Percentiles rank a stretch among this genome's conserved stretches.
Conservation (phyloP, 1,140 invertebrate species). For the Ladona fulva region DNA sequence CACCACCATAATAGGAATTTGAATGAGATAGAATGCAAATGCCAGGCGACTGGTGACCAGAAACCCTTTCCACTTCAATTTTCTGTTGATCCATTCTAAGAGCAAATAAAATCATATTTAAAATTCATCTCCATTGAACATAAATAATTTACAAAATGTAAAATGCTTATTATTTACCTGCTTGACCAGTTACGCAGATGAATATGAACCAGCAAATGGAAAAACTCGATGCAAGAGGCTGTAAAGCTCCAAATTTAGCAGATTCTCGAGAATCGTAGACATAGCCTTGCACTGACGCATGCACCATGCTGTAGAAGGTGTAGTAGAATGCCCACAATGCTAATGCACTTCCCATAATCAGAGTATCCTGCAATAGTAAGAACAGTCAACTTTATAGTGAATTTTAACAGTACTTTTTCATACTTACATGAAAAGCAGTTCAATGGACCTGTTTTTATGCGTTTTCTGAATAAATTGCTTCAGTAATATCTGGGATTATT, state of each 20-base stretch:
- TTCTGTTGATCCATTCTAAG: constrained; percentile 39
- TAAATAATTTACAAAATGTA: not conserved
- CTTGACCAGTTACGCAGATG: constrained; percentile 47
- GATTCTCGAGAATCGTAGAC: constrained; percentile 49
- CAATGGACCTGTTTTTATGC: too few relatives aligned
- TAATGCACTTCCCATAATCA: not conserved
- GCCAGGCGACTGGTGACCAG: constrained; percentile 50
- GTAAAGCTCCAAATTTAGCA: constrained; percentile 52
- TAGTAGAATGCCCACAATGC: not conserved
- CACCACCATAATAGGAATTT: constrained; percentile 57
- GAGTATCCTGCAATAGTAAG: not conserved
- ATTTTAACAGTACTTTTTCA: not conserved
- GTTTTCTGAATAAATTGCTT: too few relatives aligned
- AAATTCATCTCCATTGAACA: not conserved
- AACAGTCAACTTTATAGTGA: not conserved
- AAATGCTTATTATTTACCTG: constrained; percentile 30
- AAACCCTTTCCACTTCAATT: constrained; percentile 50
- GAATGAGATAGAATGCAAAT: constrained; percentile 55
- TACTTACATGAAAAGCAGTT: too few relatives aligned
- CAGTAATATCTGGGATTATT: too few relatives aligned
- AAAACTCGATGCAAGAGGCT: constrained; percentile 50
- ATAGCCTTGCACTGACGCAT: not conserved
- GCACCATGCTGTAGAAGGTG: not conserved
- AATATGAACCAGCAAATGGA: constrained; percentile 55
- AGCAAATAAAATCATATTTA: not conserved